Conservation (phyloP, 2,888 invertebrate genomes). For the Craniophora ligustri region DNA sequence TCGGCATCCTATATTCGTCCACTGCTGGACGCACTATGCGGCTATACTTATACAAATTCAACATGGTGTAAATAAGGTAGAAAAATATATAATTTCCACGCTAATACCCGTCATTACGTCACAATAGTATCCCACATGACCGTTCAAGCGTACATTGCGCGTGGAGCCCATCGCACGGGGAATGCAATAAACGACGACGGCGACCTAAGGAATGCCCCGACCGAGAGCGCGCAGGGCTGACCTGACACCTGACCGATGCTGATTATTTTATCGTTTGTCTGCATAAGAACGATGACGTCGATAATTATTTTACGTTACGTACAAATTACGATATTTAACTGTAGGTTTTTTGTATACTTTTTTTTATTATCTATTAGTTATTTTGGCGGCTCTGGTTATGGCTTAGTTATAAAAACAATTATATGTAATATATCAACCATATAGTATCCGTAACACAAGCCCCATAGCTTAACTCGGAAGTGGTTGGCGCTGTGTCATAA, state of each 20-base stretch:
- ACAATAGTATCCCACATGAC: constrained; percentile 8
- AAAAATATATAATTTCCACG: background rate
- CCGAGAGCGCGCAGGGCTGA: constrained; percentile 31
- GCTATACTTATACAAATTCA: background rate
- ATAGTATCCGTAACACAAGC: too few species aligned
- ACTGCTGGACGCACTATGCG: too few species aligned
- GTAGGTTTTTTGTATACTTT: too few species aligned
- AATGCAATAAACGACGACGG: constrained; percentile 42
- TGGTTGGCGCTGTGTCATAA: too few species aligned
- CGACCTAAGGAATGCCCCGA: constrained; percentile 19
- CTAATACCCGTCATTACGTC: constrained; percentile 1
- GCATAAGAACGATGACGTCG: background rate
- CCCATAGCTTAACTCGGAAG: too few species aligned
- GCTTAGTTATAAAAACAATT: too few species aligned
- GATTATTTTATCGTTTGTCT: background rate
- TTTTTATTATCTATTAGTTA: too few species aligned
- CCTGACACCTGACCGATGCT: background rate
- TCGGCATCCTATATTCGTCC: too few species aligned
- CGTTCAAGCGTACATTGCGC: constrained; percentile 17
- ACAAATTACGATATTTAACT: too few species aligned
- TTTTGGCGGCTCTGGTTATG: too few species aligned
- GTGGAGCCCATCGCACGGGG: constrained; percentile 2
- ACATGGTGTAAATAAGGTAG: background rate
- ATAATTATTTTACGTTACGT: too few species aligned
- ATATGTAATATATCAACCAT: too few species aligned